phyloP scores from a whole-genome alignment of 2,888 invertebrate species.

The Dione vanillae region DNA sequence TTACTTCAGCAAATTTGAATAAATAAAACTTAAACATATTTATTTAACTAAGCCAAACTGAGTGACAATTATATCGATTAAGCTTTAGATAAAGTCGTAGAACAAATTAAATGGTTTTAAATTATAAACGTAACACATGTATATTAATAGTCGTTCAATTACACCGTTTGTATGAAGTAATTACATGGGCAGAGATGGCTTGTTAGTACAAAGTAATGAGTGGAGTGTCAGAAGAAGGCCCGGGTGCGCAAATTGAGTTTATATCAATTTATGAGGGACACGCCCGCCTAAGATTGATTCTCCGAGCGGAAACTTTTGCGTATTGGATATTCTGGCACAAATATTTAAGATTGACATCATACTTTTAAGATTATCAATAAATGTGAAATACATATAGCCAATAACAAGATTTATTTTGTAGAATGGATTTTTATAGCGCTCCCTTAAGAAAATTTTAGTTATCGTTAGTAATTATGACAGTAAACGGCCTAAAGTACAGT shows the following conservation, averaged over 20 bases:
- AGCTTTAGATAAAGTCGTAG: background rate
- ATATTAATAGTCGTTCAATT: conserved; percentile 3
- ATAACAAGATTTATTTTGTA: background rate
- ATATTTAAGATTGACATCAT: conserved; percentile 35
- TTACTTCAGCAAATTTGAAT: background rate
- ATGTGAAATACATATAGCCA: background rate
- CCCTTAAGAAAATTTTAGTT: background rate
- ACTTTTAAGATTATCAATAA: conserved; percentile 6
- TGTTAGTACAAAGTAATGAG: conserved; percentile 40
- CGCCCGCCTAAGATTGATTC: conserved; percentile 56
- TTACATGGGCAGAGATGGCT: conserved; percentile 28
- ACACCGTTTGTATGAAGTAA: conserved; percentile 22
- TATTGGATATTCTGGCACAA: conserved; percentile 37
- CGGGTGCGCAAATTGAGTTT: conserved; percentile 63
- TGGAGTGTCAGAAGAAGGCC: conserved; percentile 40
- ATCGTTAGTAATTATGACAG: background rate
- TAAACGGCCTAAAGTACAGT: no score
- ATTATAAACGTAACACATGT: conserved; percentile 10
- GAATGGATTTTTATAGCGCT: background rate
- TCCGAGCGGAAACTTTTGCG: conserved; percentile 36
- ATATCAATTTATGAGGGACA: conserved; percentile 60
- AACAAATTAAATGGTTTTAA: conserved; percentile 8
- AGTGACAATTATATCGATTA: conserved; percentile 12
- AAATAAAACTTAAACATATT: background rate
- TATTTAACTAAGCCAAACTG: background rate